Percentiles rank a stretch among this genome's conserved stretches.
These are phyloP conservation scores for Nematostella vectensis DNA, from an alignment of 92 coral and sea anemone genomes.

Conservation along the genomic window DNA sequence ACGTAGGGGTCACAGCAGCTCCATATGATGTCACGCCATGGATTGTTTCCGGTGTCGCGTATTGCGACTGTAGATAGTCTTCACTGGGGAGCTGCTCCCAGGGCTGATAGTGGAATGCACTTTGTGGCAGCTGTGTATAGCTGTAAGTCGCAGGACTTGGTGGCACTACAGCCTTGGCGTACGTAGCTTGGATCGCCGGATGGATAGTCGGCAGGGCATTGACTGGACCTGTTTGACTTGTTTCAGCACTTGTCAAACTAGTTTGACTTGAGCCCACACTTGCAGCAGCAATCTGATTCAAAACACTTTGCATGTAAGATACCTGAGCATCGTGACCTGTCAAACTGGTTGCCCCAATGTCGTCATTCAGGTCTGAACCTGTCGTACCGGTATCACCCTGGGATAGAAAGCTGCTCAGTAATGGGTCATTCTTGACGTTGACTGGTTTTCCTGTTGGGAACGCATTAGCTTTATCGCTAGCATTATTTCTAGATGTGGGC, in stretches of 20 bases:
- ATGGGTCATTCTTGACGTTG: not conserved
- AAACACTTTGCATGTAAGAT: too few species aligned
- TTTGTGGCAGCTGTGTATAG: too few species aligned
- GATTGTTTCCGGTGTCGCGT: slow-evolving; percentile 11
- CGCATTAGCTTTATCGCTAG: not conserved
- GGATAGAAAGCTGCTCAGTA: slow-evolving; percentile 1
- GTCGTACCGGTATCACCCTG: not conserved
- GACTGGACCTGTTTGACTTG: not conserved
- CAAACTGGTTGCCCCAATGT: too few species aligned
- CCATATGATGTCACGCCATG: slow-evolving; percentile 16
- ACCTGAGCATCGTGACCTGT: too few species aligned
- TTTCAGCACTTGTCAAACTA: not conserved
- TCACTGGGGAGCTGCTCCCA: not conserved
- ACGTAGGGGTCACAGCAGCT: not conserved
- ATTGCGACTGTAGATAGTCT: slow-evolving; percentile 3
- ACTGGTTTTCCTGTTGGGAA: not conserved
- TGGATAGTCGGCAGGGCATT: not conserved
- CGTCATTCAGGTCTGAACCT: not conserved
- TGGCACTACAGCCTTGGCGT: not conserved
- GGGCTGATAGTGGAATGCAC: too few species aligned
- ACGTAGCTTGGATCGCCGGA: not conserved
- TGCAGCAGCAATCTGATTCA: too few species aligned
- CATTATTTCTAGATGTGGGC: not conserved
- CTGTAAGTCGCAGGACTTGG: not conserved
- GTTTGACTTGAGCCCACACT: not conserved